Base-by-base conservation (phyloP, 2,797 vertebrate species). In the Hippoglossus hippoglossus region DNA sequence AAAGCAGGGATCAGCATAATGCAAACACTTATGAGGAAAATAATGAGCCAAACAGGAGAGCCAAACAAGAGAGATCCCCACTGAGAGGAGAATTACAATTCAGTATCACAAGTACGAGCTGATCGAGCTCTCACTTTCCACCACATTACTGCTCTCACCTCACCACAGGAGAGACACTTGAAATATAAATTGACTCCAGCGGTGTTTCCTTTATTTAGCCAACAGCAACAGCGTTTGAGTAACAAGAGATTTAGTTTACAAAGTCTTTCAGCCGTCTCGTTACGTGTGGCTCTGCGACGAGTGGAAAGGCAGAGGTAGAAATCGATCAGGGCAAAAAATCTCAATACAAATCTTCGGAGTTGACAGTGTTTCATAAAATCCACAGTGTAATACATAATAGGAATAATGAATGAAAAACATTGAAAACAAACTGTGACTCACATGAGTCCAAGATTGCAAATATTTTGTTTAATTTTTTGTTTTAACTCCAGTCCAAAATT, bases 21-120 rank as follows among this genome's bases (percentile, higher is more conserved):
- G 73, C 68, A 81, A 85, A 91, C 79, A 85, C 81, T 86, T 86
- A 54, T 28, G 67, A 82, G 65, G 71, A 82, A 90, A 84, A 88
- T 87, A 89, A 89, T 83, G 81, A 91, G 77, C 63, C 73, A 80
- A 87, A 81, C 67, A 59, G 67, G 67, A 83, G 87, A 75, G 71
- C 49, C 21, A 51, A 25, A 26, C 2, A 53, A 26, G 6, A 70
- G 77, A 66, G 68, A 72, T 74, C 66, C 82, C 87, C 67, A 70
- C 83, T 67, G 85, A 83, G 89, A 87, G 63, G 54, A 83, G 85
- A 89, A 90, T 90, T 88, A 83, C 75, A 84, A 72, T 80, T 86
- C 82, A 39, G 82, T 63, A 70, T 67, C 79, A 77, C 70, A 80
- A 85, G 80, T 67, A 68, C 22, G 6, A 56, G 76, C 80, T 75